Evolutionary conservation across 2,113 vertebrate species (phyloP).

Genomic region (Neotoma lepida): DNA sequence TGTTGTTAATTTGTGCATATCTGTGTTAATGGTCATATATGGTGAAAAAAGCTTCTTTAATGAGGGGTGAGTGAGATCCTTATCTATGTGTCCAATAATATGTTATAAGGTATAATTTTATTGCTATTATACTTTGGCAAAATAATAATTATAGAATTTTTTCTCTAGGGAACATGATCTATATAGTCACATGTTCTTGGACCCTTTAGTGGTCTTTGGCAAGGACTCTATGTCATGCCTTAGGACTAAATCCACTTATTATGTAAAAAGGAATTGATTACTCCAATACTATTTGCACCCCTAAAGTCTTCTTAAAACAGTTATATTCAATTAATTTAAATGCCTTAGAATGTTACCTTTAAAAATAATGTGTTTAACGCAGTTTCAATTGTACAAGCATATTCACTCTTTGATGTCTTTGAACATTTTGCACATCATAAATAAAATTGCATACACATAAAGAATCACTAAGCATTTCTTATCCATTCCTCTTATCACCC

Average conservation of each 20-base stretch:
- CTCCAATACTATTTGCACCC: background rate
- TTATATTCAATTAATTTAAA: background rate
- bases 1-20: too few relatives aligned
- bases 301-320: background rate
- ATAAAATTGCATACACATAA: background rate
- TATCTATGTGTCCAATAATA: background rate
- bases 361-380: background rate
- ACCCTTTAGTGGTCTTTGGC: background rate
- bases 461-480: background rate
- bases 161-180: background rate
- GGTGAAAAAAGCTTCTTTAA: background rate
- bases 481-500: background rate
- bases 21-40: too few relatives aligned
- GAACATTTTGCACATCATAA: background rate
- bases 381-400: background rate
- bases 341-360: background rate
- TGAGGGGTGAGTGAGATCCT: background rate
- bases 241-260: background rate
- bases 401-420: background rate
- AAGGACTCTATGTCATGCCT: background rate
- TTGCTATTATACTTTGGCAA: background rate
- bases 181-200: background rate
- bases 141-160: background rate
- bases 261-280: background rate
- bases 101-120: background rate